Percentiles rank a stretch among this genome's conserved stretches.
phyloP scores from a whole-genome alignment of 2,797 vertebrate genomes.

The Thaleichthys pacificus region DNA sequence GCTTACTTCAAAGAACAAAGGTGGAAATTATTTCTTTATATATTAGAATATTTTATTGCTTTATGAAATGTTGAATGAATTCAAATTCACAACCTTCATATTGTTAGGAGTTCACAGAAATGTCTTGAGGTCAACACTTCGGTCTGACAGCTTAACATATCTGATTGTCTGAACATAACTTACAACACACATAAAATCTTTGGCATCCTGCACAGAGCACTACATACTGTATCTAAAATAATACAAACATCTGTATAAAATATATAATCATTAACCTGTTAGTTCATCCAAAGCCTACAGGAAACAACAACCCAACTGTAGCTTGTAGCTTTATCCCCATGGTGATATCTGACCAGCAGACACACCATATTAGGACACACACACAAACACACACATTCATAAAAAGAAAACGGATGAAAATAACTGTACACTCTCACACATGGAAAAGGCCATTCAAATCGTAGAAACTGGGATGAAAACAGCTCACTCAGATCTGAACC shows the following conservation, averaged over 20 bases:
- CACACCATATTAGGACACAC: slow-evolving; percentile 64
- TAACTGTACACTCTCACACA: neutral
- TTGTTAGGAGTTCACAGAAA: slow-evolving; percentile 72
- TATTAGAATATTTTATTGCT: slow-evolving; percentile 77
- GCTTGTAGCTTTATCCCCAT: slow-evolving; percentile 56
- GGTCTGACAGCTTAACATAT: slow-evolving; percentile 75
- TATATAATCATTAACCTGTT: slow-evolving; percentile 82
- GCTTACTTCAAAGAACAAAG: slow-evolving; percentile 11
- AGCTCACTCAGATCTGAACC: slow-evolving; percentile 31
- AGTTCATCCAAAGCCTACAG: slow-evolving; percentile 83
- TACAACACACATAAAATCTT: slow-evolving; percentile 89
- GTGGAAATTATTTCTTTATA: slow-evolving; percentile 39
- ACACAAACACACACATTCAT: slow-evolving; percentile 49
- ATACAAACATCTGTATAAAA: slow-evolving; percentile 93
- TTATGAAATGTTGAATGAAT: slow-evolving; percentile 80
- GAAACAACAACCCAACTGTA: slow-evolving; percentile 78
- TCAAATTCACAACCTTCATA: slow-evolving; percentile 77
- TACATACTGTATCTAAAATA: slow-evolving; percentile 68
- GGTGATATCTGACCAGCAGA: slow-evolving; percentile 86
- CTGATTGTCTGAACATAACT: slow-evolving; percentile 83
- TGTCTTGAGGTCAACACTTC: slow-evolving; percentile 71
- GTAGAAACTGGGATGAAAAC: slow-evolving; percentile 38
- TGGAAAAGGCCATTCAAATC: slow-evolving; percentile 43
- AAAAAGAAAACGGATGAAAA: slow-evolving; percentile 13
- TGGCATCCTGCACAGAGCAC: slow-evolving; percentile 81